Base-by-base conservation (phyloP, 2,888 invertebrate genomes). In the Eristalis arbustorum region DNA sequence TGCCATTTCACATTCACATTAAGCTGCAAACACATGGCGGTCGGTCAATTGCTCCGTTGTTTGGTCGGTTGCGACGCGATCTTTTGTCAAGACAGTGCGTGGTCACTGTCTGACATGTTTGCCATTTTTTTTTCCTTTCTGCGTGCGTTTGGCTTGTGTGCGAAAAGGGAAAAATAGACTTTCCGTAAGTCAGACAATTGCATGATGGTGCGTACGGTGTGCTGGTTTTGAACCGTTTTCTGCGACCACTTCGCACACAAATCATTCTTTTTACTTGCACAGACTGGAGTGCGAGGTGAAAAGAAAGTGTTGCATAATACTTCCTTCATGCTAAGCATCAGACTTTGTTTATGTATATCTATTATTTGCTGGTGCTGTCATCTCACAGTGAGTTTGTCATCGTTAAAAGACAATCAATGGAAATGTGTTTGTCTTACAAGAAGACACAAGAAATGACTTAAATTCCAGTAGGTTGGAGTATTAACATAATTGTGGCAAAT, bases 261-360 rank as follows among this genome's bases (percentile, higher is more conserved):
- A 84, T 84, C 79, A 84, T 74, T 78, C 28, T 42, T 49, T 13
- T 13, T 64, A 37, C 18, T 3, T 5, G 62, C 57, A 78, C 57
- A 78, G 37, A 25, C 56, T 34, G 14, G 18, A 22, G 37, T 40
- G 11, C 22, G 40, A 42, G 23, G 59, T 37, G 67, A 84, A 84
- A 81, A 81, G 84, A 77, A 85, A 85, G 81, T 83, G 67, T 87
- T 87, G 71, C 37, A 78, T 63, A 87, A 87, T 72, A 83, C 78
- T 87, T 87, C 72, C 83, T 79, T 87, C 78, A 79, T 83, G 78
- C 75, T 67, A 49, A 81, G 72, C 72, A 73, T 69, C 69, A 68
- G 34, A 37, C 22, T 34, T 18, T 57, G 61, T 31, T 31, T 31
- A 31, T 31, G 31, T 1, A 31, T n/a, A n/a, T n/a, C n/a, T n/a